These are phyloP conservation scores for Lasioglossum pauxillum DNA, from an alignment of 2,888 invertebrate species.

Conservation along the genomic window DNA sequence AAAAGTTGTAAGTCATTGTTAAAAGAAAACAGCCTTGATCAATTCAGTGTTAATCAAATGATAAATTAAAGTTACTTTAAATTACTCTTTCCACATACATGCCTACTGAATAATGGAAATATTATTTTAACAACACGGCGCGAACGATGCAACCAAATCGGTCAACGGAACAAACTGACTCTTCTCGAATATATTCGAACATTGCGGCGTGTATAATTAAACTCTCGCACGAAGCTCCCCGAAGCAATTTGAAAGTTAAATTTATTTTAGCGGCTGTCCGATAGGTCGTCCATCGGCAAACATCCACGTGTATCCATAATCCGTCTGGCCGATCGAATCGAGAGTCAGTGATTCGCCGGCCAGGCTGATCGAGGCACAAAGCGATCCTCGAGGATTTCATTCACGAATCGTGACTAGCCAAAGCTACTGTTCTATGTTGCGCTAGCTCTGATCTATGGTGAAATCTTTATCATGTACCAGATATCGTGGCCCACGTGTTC, in stretches of 20 bases:
- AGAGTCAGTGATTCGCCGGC: slow-evolving; percentile 1
- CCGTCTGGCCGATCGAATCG: slow-evolving; percentile 10
- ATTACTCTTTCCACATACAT: not conserved
- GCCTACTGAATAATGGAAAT: not conserved
- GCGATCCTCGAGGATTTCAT: slow-evolving; percentile 54
- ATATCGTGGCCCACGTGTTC: slow-evolving; percentile 66
- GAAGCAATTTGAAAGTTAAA: slow-evolving; percentile 15
- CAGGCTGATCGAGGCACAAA: slow-evolving; percentile 11
- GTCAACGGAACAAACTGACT: not conserved
- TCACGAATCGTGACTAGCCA: slow-evolving; percentile 62
- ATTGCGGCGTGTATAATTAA: not conserved
- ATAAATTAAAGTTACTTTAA: not conserved
- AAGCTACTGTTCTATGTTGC: slow-evolving; percentile 53
- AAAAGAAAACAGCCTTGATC: not conserved
- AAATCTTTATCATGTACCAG: slow-evolving; percentile 70
- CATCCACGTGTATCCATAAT: slow-evolving; percentile 12
- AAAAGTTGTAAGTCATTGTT: not conserved
- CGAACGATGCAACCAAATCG: not conserved
- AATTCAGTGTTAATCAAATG: not conserved
- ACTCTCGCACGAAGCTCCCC: not conserved
- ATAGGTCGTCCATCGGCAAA: slow-evolving; percentile 12
- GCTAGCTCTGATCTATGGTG: slow-evolving; percentile 62
- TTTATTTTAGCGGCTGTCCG: slow-evolving; percentile 10
- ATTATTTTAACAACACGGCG: not conserved
- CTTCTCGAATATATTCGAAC: not conserved